phyloP scores from a whole-genome alignment of 2,113 vertebrate genomes.

The Mesitornis unicolor region DNA sequence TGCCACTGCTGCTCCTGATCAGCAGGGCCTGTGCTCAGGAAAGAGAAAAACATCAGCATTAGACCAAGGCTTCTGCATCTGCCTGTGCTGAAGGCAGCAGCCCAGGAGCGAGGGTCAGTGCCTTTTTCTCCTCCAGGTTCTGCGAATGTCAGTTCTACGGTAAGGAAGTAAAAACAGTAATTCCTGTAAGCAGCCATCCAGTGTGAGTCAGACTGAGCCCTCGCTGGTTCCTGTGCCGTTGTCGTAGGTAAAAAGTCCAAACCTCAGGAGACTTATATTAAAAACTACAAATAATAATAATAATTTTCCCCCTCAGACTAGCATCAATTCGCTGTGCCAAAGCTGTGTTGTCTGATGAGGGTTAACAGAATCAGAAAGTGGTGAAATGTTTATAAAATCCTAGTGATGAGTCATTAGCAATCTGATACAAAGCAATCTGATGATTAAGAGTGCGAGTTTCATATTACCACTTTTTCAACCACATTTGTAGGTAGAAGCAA shows the following conservation, averaged over 20 bases:
- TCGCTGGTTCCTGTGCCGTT: not conserved
- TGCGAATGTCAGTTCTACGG: accelerated
- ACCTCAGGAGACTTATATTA: not conserved
- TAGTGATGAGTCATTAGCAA: not conserved
- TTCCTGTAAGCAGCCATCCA: not conserved
- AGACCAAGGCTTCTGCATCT: not conserved
- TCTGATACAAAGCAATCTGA: not conserved
- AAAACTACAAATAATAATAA: too few species aligned
- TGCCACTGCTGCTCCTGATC: not conserved
- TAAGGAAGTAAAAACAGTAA: not conserved
- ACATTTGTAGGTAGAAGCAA: not conserved
- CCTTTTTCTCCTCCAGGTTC: not conserved
- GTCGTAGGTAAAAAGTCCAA: not conserved
- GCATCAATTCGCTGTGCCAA: not conserved
- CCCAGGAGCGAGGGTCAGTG: accelerated
- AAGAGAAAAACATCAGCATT: not conserved
- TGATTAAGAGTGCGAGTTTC: not conserved
- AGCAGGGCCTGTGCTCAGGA: not conserved
- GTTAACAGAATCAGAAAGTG: not conserved
- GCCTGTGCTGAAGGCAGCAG: not conserved
- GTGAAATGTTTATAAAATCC: not conserved
- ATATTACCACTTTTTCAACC: not conserved
- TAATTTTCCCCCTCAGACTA: not conserved
- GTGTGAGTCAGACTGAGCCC: not conserved
- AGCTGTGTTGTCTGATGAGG: not conserved